Evolutionary conservation across 2,888 invertebrate genomes (phyloP).

Genomic region (Embidobia sp.): DNA sequence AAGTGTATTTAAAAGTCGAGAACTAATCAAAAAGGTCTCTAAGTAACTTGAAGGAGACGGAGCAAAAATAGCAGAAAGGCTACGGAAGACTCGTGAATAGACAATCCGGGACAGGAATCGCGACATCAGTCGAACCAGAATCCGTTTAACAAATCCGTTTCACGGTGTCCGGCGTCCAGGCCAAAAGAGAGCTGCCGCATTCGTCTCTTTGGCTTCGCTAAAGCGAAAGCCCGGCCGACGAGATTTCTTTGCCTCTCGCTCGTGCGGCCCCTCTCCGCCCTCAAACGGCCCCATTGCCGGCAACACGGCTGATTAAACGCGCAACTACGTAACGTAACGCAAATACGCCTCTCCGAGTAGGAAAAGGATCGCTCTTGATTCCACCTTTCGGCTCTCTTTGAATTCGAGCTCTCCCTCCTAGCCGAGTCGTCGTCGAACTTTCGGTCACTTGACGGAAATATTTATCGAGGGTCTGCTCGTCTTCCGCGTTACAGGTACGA

Average conservation of each 20-base stretch:
- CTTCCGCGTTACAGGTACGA: constrained; percentile 49
- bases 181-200: constrained; percentile 45
- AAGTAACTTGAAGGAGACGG: constrained; percentile 31
- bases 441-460: constrained; percentile 81
- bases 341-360: constrained; percentile 74
- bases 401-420: constrained; percentile 68
- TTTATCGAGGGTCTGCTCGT: constrained; percentile 76
- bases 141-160: constrained; percentile 62
- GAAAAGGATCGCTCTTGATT: constrained; percentile 73
- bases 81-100: constrained; percentile 47
- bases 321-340: constrained; percentile 80
- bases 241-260: constrained; percentile 59
- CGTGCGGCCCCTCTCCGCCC: constrained; percentile 68
- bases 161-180: constrained; percentile 46
- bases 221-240: constrained; percentile 49
- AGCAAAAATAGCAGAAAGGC: constrained; percentile 49
- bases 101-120: constrained; percentile 45
- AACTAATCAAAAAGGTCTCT: constrained; percentile 52
- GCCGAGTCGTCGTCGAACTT: constrained; percentile 59
- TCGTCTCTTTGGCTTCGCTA: constrained; percentile 63
- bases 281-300: constrained; percentile 74
- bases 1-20: constrained; percentile 39
- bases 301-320: constrained; percentile 81
- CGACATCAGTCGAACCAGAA: constrained; percentile 52
- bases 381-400: constrained; percentile 79